A percentile compares a stretch with the other conserved stretches of the same genome.
Conservation (phyloP, 2,888 invertebrate species). For the Drosophila parthenogenetica region DNA sequence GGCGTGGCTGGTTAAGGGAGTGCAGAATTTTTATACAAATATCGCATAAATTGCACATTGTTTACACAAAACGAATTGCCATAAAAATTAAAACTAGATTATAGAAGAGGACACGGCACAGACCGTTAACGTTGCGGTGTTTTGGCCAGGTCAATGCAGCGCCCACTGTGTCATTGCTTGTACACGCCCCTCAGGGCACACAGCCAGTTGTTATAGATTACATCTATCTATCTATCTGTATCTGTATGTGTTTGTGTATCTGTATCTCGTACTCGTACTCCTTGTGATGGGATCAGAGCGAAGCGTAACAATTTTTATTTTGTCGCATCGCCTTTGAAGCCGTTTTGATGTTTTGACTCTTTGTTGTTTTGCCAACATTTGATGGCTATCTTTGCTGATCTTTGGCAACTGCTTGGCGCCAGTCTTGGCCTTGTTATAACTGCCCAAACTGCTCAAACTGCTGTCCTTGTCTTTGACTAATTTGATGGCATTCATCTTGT, state of each 20-base stretch:
- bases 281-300: conserved; percentile 60
- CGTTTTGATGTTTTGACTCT: conserved; percentile 14
- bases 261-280: conserved; percentile 46
- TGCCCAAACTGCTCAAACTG: not conserved
- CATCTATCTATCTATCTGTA: conserved; percentile 31
- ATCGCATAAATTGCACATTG: conserved; percentile 73
- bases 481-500: conserved; percentile 52
- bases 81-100: conserved; percentile 81
- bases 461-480: conserved; percentile 31
- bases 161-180: conserved; percentile 82
- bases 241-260: not conserved
- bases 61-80: conserved; percentile 47
- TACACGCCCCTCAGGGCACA: conserved; percentile 69
- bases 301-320: conserved; percentile 65
- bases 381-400: conserved; percentile 67
- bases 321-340: conserved; percentile 79
- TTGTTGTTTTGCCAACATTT: conserved; percentile 71
- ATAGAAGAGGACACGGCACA: conserved; percentile 59
- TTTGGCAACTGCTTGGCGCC: conserved; percentile 63
- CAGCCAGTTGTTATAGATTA: conserved; percentile 67
- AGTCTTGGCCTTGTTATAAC: conserved; percentile 32
- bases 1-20: not conserved
- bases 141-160: conserved; percentile 62
- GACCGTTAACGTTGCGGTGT: conserved; percentile 6
- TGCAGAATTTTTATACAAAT: conserved; percentile 59